Evolutionary conservation across 2,888 invertebrate genomes (phyloP), one percentile per base, ranked within the genome.

Genomic region (Tachina grossa): DNA sequence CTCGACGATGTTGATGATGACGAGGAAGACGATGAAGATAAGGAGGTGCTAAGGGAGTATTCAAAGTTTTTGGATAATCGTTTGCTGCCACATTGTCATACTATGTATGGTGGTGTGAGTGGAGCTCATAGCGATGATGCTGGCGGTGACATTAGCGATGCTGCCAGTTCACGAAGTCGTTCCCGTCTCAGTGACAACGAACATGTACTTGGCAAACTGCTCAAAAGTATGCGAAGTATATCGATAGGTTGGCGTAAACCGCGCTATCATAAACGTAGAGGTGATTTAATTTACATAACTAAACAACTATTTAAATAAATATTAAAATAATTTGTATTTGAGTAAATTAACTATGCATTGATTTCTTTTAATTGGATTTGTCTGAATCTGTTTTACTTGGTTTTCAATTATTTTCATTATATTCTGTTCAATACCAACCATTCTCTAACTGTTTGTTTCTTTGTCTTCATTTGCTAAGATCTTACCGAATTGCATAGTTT

Each of bases 221-320:
- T 93, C 72, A 89, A 91, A 66, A 91, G 93, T 74, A 92, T 93
- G 89, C 90, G 92, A 66, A 91, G 92, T 81, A 89, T 93, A 76
- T 92, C 93, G 45, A 89, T 92, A 78, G 91, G 92, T 80, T 93
- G 92, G 92, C 92, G 92, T 76, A 93, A 91, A 87, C 91, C 92
- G 75, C 92, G 91, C 82, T 89, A 92, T 89, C 90, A 92, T 88
- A 91, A 91, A 89, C 91, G 91, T 85, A 91, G 93, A 93, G 93
- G 93, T 93, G 93, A 93, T 89, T 91, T 81, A 49, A 61, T 19
- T 74, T 83, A 1, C 51, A 47, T 77, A 63, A 49, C 11, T 49
- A 59, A 49, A 16, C 45, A 59, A 68, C n/a, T 59, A 63, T 81
- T 75, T 78, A 51, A 55, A 71, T 57, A 78, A 85, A 5, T 49